Evolutionary conservation across 2,888 invertebrate genomes (phyloP).

Genomic region (Pocota personata): DNA sequence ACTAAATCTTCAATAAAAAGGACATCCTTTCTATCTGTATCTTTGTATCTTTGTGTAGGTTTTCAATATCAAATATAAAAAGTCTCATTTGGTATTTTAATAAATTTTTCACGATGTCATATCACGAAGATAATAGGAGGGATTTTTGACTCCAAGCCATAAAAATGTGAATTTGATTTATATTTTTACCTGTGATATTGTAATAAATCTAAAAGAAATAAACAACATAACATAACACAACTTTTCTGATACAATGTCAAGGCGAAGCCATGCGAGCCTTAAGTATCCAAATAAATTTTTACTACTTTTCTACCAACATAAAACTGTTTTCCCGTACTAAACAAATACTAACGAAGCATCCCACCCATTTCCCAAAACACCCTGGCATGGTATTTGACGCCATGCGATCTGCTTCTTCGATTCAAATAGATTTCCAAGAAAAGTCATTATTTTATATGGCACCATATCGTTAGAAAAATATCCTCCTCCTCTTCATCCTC

Average conservation of each 20-base stretch:
- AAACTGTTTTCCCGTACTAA: slow-evolving; percentile 18
- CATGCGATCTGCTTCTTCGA: slow-evolving; percentile 6
- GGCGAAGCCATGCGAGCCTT: not conserved
- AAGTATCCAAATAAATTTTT: slow-evolving; percentile 32
- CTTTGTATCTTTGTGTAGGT: too few species aligned
- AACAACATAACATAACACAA: not conserved
- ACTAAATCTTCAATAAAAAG: too few species aligned
- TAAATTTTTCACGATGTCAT: too few species aligned
- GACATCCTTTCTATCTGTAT: too few species aligned
- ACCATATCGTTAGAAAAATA: not conserved
- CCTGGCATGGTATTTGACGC: slow-evolving; percentile 14
- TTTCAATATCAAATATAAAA: too few species aligned
- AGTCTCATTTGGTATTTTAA: too few species aligned
- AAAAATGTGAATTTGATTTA: not conserved
- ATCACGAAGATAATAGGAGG: too few species aligned
- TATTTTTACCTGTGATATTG: not conserved
- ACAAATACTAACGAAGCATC: slow-evolving; percentile 7
- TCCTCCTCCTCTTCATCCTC: too few species aligned
- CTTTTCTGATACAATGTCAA: not conserved
- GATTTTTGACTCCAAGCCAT: too few species aligned
- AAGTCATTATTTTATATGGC: slow-evolving; percentile 35
- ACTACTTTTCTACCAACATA: slow-evolving; percentile 20
- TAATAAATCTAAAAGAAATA: not conserved
- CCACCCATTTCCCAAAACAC: not conserved
- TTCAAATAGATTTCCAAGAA: slow-evolving; percentile 33